Percentiles rank a stretch among this genome's conserved stretches.
Conservation (phyloP, 2,113 vertebrate species). For the Australoheros scitulus region DNA sequence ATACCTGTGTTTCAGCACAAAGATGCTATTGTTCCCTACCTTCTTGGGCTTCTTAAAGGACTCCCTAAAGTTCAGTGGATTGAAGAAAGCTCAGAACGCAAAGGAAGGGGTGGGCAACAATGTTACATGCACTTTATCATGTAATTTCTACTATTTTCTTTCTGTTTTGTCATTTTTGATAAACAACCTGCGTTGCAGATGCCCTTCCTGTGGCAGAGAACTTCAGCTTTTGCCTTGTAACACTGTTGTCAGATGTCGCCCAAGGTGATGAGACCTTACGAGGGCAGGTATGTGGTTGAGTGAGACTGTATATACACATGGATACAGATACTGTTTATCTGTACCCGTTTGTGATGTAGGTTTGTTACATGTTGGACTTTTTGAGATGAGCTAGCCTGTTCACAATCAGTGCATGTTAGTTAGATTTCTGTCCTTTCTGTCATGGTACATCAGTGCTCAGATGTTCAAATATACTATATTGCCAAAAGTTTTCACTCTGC, state of each 20-base stretch:
- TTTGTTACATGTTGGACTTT: neutral
- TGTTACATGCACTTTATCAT: neutral
- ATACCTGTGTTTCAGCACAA: conserved; percentile 85
- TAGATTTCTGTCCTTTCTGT: too few relatives aligned
- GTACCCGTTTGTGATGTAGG: neutral
- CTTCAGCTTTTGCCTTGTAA: conserved; percentile 95
- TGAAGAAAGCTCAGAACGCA: conserved; percentile 92
- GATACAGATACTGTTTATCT: neutral
- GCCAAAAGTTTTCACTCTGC: too few relatives aligned
- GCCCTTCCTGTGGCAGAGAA: conserved; percentile 92
- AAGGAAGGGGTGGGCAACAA: conserved; percentile 77
- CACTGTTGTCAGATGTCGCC: conserved; percentile 90
- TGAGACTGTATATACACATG: conserved; percentile 13
- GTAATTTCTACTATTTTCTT: neutral
- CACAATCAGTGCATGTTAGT: too few relatives aligned
- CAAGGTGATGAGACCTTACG: conserved; percentile 86
- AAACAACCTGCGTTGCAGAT: conserved; percentile 73
- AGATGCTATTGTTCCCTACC: conserved; percentile 90
- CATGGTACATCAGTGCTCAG: too few relatives aligned
- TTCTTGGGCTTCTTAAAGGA: conserved; percentile 91
- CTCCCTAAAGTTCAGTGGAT: conserved; percentile 96
- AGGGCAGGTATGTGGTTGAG: conserved; percentile 86
- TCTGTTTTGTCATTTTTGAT: neutral
- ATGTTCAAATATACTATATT: too few relatives aligned
- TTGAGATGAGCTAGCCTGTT: neutral